Base-by-base conservation (phyloP, 2,888 invertebrate genomes). In the Blastobasis lacticolella region DNA sequence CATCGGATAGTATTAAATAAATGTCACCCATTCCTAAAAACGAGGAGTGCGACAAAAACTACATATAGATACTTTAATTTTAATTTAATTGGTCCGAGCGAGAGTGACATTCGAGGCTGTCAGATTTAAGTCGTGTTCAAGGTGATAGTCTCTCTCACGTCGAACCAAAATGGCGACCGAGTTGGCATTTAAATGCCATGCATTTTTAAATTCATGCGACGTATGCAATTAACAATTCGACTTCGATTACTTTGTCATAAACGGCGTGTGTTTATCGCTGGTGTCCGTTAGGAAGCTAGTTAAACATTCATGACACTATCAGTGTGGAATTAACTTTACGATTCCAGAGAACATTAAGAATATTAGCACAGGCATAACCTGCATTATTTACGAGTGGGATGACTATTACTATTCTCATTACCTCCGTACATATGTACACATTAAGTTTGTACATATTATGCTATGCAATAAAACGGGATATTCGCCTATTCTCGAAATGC, bases 151-250 rank as follows among this genome's bases (percentile, higher is more conserved):
- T 80, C 84, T 81, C 79, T 81, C 75, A 73, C 72, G 71, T 75
- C 78, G 81, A 71, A 72, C 78, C 76, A 81, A 85, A 83, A 85
- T 84, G 86, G 87, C 86, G 85, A 69, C 78, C 68, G 71, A 68
- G 75, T 75, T 88, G 87, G 81, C 86, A 87, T 88, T 87, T 88
- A 88, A 88, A 88, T 87, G 87, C 86, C 88, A 87, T 82, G 78
- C 81, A 77, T 86, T 88, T 87, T 87, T 86, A 85, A 81, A 86
- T 79, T 81, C 83, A 80, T 78, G 67, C 79, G 73, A 75, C 78
- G 77, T 75, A 78, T 71, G 78, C 77, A 87, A 86, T 87, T 85
- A 86, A 81, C 78, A 79, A 81, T 81, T 78, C 73, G 70, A 76
- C 71, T 79, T 80, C 83, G 80, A 81, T 84, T 79, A 83, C 81